These are phyloP conservation scores for Cephus runcator DNA, from an alignment of 2,888 invertebrate genomes.

Conservation along the genomic window DNA sequence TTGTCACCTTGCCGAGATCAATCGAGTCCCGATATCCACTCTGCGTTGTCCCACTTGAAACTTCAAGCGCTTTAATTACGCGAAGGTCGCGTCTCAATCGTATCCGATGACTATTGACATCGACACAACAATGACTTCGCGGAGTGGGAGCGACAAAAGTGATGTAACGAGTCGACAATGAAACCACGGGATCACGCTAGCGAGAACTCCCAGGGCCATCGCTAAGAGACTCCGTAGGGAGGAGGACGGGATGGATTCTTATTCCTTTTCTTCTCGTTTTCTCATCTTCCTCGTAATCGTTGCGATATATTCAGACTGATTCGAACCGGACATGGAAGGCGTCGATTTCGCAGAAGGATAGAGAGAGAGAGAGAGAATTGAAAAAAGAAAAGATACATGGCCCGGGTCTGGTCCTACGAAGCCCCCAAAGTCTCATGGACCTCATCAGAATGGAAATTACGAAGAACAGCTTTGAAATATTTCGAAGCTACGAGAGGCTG, in stretches of 20 bases:
- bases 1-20: slow-evolving; percentile 7
- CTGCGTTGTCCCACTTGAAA: slow-evolving; percentile 20
- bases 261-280: background rate
- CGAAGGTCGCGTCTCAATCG: slow-evolving; percentile 55
- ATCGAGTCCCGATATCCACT: background rate
- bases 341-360: too few relatives aligned
- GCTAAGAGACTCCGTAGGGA: too few relatives aligned
- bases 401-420: too few relatives aligned
- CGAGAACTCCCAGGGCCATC: background rate
- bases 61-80: slow-evolving; percentile 57
- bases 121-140: slow-evolving; percentile 41
- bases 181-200: slow-evolving; percentile 23
- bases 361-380: too few relatives aligned
- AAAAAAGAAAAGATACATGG: too few relatives aligned
- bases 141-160: slow-evolving; percentile 45
- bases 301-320: too few relatives aligned
- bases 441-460: background rate
- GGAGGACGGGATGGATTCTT: background rate
- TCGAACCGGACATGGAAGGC: too few relatives aligned
- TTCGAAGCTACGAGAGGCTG: slow-evolving; percentile 1
- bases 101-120: slow-evolving; percentile 49
- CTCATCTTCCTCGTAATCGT: too few relatives aligned
- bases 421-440: too few relatives aligned
- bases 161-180: slow-evolving; percentile 54
- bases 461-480: background rate